Evolutionary conservation across 2,113 vertebrate genomes (phyloP).

Genomic region (Cacatua alba): DNA sequence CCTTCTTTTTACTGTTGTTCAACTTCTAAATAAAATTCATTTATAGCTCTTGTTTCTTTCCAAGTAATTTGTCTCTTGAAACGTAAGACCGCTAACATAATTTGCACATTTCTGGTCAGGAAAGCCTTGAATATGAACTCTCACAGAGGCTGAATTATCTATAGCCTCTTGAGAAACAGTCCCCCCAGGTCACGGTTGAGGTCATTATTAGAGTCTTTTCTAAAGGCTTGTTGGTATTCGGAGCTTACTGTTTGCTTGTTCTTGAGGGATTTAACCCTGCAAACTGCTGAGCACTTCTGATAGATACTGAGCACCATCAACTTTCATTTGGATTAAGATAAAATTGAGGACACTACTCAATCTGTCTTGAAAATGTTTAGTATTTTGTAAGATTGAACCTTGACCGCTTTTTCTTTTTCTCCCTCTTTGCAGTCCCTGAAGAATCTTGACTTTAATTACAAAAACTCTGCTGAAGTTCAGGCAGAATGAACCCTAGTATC

Average conservation of each 20-base stretch:
- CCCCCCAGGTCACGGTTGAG: not conserved
- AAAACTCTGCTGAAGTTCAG: not conserved
- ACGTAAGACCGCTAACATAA: not conserved
- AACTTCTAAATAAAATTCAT: not conserved
- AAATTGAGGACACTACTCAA: slow-evolving; percentile 21
- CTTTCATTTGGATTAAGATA: slow-evolving; percentile 27
- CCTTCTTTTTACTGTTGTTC: not conserved
- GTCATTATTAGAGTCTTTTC: slow-evolving; percentile 31
- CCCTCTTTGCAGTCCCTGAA: not conserved
- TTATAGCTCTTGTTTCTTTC: not conserved
- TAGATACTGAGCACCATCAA: not conserved
- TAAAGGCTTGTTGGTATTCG: not conserved
- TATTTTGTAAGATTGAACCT: not conserved
- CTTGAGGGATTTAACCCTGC: slow-evolving; percentile 6
- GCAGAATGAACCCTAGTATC: not conserved
- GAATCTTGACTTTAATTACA: slow-evolving; percentile 45
- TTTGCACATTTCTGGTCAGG: slow-evolving; percentile 14
- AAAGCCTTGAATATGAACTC: slow-evolving; percentile 6
- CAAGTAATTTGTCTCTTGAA: slow-evolving; percentile 24
- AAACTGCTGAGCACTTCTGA: not conserved
- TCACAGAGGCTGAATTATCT: not conserved
- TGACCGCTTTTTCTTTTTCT: not conserved
- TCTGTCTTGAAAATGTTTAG: slow-evolving; percentile 16
- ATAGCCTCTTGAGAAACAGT: not conserved
- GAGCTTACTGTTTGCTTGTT: slow-evolving; percentile 4